These are phyloP conservation scores for Sciurus carolinensis DNA, from an alignment of 2,797 vertebrate genomes.

Conservation along the genomic window DNA sequence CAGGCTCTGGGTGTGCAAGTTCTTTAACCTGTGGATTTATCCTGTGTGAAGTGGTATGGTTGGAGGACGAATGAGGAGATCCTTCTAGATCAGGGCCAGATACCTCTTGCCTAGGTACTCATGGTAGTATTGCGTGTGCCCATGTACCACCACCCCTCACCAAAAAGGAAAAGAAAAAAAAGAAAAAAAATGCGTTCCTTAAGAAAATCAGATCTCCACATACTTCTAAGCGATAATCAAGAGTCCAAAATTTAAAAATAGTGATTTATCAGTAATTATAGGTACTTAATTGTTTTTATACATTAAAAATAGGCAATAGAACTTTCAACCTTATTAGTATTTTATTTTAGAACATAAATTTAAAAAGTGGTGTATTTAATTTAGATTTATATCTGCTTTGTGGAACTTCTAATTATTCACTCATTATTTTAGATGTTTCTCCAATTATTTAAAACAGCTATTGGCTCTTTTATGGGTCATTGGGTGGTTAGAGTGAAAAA, in stretches of 20 bases:
- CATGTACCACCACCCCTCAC: neutral
- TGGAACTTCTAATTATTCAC: constrained; percentile 38
- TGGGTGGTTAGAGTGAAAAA: constrained; percentile 18
- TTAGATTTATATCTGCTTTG: neutral
- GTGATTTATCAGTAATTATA: neutral
- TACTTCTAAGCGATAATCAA: neutral
- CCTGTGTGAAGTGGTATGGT: neutral
- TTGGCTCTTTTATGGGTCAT: constrained; percentile 14
- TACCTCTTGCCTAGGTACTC: neutral
- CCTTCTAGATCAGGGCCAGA: neutral
- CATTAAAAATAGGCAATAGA: neutral
- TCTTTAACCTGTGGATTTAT: neutral
- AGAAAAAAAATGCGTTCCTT: neutral
- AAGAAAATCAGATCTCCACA: neutral
- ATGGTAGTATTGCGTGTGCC: neutral
- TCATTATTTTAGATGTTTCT: constrained; percentile 61
- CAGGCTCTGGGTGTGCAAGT: neutral
- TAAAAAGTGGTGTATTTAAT: constrained; percentile 7
- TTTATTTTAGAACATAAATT: constrained; percentile 52
- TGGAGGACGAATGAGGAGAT: neutral
- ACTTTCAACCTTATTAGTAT: constrained; percentile 24
- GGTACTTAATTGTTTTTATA: constrained; percentile 4
- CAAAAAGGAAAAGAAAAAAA: neutral
- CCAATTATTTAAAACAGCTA: constrained; percentile 39
- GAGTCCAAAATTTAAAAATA: neutral